phyloP scores from a whole-genome alignment of 2,113 vertebrate species.

The Corythaixoides concolor region DNA sequence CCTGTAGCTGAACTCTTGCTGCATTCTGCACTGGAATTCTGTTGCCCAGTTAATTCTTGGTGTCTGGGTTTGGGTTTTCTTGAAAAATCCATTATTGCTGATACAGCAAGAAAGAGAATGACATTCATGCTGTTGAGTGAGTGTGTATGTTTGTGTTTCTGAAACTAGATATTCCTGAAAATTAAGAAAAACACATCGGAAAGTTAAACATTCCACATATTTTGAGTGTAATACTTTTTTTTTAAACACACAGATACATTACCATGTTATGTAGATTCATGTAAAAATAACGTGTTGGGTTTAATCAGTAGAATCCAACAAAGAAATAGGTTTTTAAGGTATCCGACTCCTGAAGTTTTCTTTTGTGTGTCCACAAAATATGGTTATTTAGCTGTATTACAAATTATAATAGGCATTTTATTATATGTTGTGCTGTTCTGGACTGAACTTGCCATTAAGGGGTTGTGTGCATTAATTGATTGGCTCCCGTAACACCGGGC shows the following conservation, averaged over 20 bases:
- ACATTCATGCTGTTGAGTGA: not conserved
- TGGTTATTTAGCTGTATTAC: not conserved
- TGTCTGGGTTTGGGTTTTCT: not conserved
- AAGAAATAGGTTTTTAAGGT: not conserved
- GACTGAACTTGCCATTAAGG: not conserved
- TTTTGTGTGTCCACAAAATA: not conserved
- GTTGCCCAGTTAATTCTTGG: not conserved
- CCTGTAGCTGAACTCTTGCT: not conserved
- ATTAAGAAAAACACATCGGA: not conserved
- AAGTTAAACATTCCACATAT: not conserved
- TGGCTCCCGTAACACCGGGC: not conserved
- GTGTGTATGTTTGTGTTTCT: not conserved
- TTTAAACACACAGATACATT: not conserved
- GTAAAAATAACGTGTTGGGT: not conserved
- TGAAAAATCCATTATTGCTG: not conserved
- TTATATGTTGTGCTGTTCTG: not conserved
- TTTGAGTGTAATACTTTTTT: not conserved
- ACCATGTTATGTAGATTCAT: fast-evolving
- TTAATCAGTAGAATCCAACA: not conserved
- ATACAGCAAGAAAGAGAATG: not conserved
- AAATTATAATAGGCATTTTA: not conserved
- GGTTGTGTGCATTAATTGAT: not conserved
- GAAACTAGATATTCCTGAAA: not conserved
- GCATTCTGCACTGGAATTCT: not conserved
- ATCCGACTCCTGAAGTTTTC: not conserved